These are phyloP conservation scores for Lithophane semibrunnea DNA, from an alignment of 2,888 invertebrate genomes.

Conservation along the genomic window DNA sequence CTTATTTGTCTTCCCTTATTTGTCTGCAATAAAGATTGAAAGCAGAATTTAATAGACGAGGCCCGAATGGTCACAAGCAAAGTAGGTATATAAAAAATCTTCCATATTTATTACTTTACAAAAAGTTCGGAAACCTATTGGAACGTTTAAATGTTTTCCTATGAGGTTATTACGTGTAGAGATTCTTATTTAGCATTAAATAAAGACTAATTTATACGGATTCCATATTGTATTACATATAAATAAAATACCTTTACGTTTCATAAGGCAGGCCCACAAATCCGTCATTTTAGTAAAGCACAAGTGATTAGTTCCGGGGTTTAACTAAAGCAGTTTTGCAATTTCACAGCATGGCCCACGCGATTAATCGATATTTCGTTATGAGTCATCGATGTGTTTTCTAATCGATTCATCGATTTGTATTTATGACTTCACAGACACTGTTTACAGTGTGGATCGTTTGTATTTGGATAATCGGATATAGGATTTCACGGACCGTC, in stretches of 20 bases:
- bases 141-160: constrained; percentile 17
- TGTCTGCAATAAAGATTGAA: constrained; percentile 55
- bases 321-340: constrained; percentile 74
- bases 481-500: constrained; percentile 72
- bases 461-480: constrained; percentile 73
- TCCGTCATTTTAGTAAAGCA: constrained; percentile 69
- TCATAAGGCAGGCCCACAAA: constrained; percentile 68
- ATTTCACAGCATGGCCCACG: constrained; percentile 81
- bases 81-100: constrained; percentile 19
- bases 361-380: constrained; percentile 75
- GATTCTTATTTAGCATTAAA: constrained; percentile 10
- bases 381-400: constrained; percentile 77
- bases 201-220: constrained; percentile 1
- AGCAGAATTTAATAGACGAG: constrained; percentile 35
- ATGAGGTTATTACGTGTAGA: constrained; percentile 17
- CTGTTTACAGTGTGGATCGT: constrained; percentile 74
- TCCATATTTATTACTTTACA: constrained; percentile 17
- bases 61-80: constrained; percentile 18
- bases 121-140: constrained; percentile 26
- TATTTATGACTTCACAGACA: constrained; percentile 73
- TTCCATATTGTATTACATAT: constrained; percentile 28
- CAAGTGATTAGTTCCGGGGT: constrained; percentile 82
- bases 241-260: constrained; percentile 70
- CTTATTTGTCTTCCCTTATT: constrained; percentile 53
- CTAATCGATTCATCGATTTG: constrained; percentile 77